Base-by-base conservation (phyloP, 2,888 invertebrate genomes). In the Caenorhabditis sinica region DNA sequence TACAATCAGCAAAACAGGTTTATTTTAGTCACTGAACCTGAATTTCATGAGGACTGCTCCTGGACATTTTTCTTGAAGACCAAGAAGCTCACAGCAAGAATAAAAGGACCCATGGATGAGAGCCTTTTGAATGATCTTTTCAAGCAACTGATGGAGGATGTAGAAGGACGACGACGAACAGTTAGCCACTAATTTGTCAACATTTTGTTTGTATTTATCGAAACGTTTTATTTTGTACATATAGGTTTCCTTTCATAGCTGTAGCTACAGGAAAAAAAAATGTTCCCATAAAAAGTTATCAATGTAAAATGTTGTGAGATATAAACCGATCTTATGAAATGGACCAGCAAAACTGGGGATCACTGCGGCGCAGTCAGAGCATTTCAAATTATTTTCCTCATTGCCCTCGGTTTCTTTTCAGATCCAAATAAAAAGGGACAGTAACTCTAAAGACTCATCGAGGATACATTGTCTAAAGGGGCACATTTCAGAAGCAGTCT, bases 1-100 rank as follows among this genome's bases (percentile, higher is more conserved):
- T 43, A n/a, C 11, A 23, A 2, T 28, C 25, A 2, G 17, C n/a
- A n/a, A n/a, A n/a, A n/a, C n/a, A n/a, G 15, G 15, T 49, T 49
- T 17, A n/a, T 68, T 77, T 20, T 60, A 71, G 79, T 79, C 5
- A 79, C 79, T 17, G 79, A 79, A 49, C 40, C 79, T 4, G 63
- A 79, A 9, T 79, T 71, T 45, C 71, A 61, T 17, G 79, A 79
- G 23, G 71, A 71, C 25, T 72, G 71, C 30, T 71, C 61, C 2
- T 79, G 79, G 79, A 63, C 53, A 0, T 79, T 79, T 58, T 79
- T 79, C 28, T 56, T 79, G 33, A 63, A 72, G 4, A 30, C 28
- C 1, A 72, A 72, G 36, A 71, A 51, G 11, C 25, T 63, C 5
- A 65, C 71, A 3, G 69, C 69, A 4, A 23, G 56, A 20, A 53